A percentile compares a stretch with the other conserved stretches of the same genome.
Conservation (phyloP, 2,888 invertebrate species). For the Ectobius pallidus region DNA sequence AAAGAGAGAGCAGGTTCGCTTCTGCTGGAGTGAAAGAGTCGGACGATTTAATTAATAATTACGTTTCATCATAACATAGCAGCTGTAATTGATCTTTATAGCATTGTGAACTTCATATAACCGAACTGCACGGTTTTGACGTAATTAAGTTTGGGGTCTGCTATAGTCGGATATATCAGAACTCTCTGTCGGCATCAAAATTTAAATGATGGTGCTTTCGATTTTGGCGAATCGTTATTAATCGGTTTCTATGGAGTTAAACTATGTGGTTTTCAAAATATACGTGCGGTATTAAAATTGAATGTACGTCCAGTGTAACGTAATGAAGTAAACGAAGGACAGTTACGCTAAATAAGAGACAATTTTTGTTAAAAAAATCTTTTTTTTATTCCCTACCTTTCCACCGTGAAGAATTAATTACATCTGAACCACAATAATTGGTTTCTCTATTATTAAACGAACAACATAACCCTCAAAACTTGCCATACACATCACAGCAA, state of each 20-base stretch:
- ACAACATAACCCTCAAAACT: background rate
- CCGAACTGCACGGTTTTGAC: constrained; percentile 16
- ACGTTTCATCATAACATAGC: constrained; percentile 39
- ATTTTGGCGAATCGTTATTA: constrained; percentile 15
- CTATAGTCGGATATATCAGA: constrained; percentile 14
- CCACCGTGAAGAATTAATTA: constrained; percentile 15
- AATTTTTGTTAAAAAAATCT: background rate
- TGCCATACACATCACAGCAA: background rate
- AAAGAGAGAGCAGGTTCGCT: background rate
- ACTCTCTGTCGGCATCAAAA: constrained; percentile 19
- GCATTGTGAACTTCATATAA: constrained; percentile 35
- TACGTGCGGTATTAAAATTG: constrained; percentile 20
- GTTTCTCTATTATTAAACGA: constrained; percentile 17
- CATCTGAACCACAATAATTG: constrained; percentile 20
- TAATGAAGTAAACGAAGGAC: background rate
- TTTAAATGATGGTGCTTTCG: constrained; percentile 18
- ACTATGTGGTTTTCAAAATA: constrained; percentile 23
- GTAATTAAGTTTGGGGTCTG: constrained; percentile 36
- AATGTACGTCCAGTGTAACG: background rate
- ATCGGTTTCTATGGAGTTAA: constrained; percentile 20
- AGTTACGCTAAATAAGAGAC: constrained; percentile 4
- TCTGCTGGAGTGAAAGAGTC: background rate
- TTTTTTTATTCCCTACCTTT: background rate
- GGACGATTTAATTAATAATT: constrained; percentile 42
- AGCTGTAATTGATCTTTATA: constrained; percentile 36